Evolutionary conservation across 2,797 vertebrate genomes (phyloP).

Genomic region (Tinamus major): DNA sequence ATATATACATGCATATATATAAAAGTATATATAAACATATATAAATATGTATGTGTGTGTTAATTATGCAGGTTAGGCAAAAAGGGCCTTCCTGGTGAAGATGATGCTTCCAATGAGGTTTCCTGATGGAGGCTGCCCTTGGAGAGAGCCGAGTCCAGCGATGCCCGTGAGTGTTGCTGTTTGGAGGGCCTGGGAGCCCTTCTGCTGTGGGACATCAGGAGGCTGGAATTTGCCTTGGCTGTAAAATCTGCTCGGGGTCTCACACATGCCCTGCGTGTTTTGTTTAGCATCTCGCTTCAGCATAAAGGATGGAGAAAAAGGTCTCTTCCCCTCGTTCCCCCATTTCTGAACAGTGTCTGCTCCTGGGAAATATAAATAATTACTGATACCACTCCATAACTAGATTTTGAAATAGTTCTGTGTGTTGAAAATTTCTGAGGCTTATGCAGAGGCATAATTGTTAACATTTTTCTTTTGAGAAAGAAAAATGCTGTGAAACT

Average conservation of each 20-base stretch:
- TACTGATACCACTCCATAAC: not conserved
- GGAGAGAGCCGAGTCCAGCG: constrained; percentile 36
- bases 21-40: too few species aligned
- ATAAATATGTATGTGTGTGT: too few species aligned
- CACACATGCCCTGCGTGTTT: not conserved
- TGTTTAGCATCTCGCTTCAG: not conserved
- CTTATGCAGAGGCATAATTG: not conserved
- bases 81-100: constrained; percentile 27
- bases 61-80: not conserved
- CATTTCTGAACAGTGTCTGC: not conserved
- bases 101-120: constrained; percentile 63
- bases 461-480: not conserved
- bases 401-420: not conserved
- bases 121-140: constrained; percentile 63
- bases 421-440: not conserved
- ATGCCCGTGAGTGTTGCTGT: not conserved
- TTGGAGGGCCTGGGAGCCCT: constrained; percentile 40
- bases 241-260: constrained; percentile 45
- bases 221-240: constrained; percentile 50
- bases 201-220: constrained; percentile 6
- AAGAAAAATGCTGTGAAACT: not conserved
- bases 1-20: too few species aligned
- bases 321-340: not conserved
- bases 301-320: not conserved
- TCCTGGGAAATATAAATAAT: not conserved